phyloP scores from a whole-genome alignment of 1,140 invertebrate species.

The Pseudachorutes palmiensis region DNA sequence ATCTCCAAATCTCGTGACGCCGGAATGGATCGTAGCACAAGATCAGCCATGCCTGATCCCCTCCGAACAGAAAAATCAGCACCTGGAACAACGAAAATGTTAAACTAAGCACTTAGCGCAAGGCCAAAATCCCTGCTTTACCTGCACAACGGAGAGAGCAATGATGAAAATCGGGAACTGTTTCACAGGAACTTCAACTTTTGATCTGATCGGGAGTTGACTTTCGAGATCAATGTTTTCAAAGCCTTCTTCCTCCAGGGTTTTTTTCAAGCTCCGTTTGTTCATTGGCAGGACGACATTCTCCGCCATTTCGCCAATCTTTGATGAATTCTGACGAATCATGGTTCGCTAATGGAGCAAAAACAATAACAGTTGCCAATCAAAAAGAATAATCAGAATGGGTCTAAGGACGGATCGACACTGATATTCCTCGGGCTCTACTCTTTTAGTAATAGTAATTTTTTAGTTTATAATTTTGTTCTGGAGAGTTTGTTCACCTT shows the following conservation, averaged over 20 bases:
- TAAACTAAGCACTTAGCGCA: neutral
- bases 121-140: neutral
- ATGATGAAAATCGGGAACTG: constrained; percentile 22
- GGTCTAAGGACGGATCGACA: no score
- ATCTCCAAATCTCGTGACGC: constrained; percentile 25
- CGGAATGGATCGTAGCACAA: constrained; percentile 20
- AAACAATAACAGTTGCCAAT: neutral
- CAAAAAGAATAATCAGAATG: no score
- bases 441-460: no score
- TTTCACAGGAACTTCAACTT: constrained; percentile 3
- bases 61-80: neutral
- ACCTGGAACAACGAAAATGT: neutral
- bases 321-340: constrained; percentile 5
- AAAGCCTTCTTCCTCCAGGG: neutral
- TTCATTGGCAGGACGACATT: constrained; percentile 7
- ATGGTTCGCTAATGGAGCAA: neutral
- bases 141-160: constrained; percentile 13
- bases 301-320: neutral
- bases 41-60: neutral
- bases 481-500: no score
- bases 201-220: neutral
- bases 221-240: neutral
- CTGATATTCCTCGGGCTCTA: no score
- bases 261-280: neutral
- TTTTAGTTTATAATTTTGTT: no score